A percentile compares a stretch with the other conserved stretches of the same genome.
These are phyloP conservation scores for Phainopepla nitens DNA, from an alignment of 2,113 vertebrate genomes.

Conservation along the genomic window DNA sequence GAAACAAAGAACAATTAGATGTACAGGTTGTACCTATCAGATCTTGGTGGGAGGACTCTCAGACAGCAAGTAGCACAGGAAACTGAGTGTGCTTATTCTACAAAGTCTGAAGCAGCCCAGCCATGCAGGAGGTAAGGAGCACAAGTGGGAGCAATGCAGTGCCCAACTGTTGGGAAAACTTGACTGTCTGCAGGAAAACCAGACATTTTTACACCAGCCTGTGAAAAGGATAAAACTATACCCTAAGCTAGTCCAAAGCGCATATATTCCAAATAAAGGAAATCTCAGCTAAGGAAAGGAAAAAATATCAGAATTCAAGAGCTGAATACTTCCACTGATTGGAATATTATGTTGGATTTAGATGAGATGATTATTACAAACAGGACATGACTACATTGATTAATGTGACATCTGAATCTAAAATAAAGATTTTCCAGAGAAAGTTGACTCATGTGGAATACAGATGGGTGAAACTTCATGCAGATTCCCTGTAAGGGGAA, in stretches of 20 bases:
- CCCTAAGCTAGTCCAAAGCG: background rate
- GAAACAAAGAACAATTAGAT: background rate
- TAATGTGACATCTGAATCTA: background rate
- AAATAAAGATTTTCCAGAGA: slow-evolving; percentile 7
- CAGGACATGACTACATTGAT: background rate
- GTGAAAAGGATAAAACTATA: background rate
- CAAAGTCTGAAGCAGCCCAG: background rate
- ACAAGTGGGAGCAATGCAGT: background rate
- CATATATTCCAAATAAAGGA: background rate
- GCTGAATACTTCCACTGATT: background rate
- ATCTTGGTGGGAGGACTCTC: background rate
- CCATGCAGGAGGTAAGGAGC: background rate
- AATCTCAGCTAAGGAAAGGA: background rate
- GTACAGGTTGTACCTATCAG: background rate
- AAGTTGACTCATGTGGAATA: background rate
- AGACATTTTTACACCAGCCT: background rate
- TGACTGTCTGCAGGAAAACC: background rate
- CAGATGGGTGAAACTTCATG: background rate
- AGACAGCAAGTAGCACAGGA: background rate
- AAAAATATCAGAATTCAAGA: background rate
- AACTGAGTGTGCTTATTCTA: background rate
- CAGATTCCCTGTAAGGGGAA: background rate
- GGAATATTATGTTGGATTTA: background rate
- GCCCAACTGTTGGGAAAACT: background rate
- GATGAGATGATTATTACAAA: background rate